phyloP scores from a whole-genome alignment of 1,140 invertebrate species.

The Argopecten irradians region DNA sequence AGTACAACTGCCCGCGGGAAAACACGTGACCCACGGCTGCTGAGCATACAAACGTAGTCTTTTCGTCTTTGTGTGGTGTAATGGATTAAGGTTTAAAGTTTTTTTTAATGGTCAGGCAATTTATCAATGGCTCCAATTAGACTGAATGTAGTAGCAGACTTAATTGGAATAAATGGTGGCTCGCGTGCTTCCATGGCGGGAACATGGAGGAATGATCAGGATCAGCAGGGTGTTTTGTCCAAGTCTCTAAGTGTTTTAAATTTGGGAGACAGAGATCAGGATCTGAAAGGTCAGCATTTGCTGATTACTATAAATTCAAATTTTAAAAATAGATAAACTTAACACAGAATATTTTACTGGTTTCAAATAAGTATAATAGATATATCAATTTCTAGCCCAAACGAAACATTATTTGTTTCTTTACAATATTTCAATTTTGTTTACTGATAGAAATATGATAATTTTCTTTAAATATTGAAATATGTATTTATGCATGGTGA shows the following conservation, averaged over 20 bases:
- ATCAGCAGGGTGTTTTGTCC: neutral
- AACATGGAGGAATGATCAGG: neutral
- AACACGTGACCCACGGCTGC: neutral
- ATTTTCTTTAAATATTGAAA: no score
- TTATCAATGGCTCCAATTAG: slow-evolving; percentile 21
- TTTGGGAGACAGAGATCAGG: neutral
- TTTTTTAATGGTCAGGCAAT: slow-evolving; percentile 13
- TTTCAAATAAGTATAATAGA: no score
- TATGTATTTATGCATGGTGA: no score
- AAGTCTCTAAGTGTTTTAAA: neutral
- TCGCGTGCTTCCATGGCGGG: slow-evolving; percentile 11
- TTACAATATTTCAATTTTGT: no score
- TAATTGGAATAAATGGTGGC: slow-evolving; percentile 17
- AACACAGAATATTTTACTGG: no score
- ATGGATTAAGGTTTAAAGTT: slow-evolving; percentile 18
- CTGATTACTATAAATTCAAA: no score
- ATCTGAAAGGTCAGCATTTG: neutral
- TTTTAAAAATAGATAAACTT: no score
- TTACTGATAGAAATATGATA: no score
- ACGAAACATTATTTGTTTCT: no score
- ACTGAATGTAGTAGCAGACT: neutral
- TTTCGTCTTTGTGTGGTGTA: slow-evolving; percentile 16
- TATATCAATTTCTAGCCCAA: no score
- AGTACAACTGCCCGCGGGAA: neutral
- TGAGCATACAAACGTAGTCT: neutral